Base-by-base conservation (phyloP, 2,888 invertebrate genomes). In the Ganaspis brasiliensis region DNA sequence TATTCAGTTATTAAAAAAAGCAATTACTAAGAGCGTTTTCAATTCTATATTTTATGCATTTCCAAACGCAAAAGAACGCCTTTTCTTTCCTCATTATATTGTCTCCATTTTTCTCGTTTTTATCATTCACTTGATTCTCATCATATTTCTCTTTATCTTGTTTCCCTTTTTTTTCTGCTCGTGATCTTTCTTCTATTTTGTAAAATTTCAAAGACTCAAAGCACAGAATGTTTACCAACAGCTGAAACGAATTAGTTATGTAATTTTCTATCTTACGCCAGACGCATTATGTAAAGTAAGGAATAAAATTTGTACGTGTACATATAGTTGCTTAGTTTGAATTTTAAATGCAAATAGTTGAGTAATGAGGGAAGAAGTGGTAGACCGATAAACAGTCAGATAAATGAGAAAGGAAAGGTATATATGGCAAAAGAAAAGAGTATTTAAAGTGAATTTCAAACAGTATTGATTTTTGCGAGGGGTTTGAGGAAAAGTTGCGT, bases 381-480 rank as follows among this genome's bases (percentile, higher is more conserved):
- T 52, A 52, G 52, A 52, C 16, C 19, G 52, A 52, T 52, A 40
- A 40, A 12, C 40, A 40, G 40, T 40, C 40, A 40, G 52, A 52
- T 52, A 52, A 52, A 52, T 52, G 52, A 52, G 52, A 52, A 52
- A 52, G 16, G 52, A 52, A 40, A 40, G 40, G 40, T 12, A 40
- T 40, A 9, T n/a, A 35, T 4, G 12, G 40, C 9, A 40, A 40
- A 14, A 10, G 12, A 59, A 37, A 35, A 21, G 37, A 63, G 35
- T 35, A 40, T 21, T 63, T 61, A 19, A 16, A 37, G 61, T 61
- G 37, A 61, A 61, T 61, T 61, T 61, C 37, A 12, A 40, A 63
- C 21, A 63, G 63, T 63, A 63, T 63, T 63, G 63, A 63, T 63
- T 63, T 63, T 40, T 21, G 8, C 14, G 21, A n/a, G 31, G 1